Conservation (phyloP, 2,888 invertebrate genomes). For the Euclidia mi region DNA sequence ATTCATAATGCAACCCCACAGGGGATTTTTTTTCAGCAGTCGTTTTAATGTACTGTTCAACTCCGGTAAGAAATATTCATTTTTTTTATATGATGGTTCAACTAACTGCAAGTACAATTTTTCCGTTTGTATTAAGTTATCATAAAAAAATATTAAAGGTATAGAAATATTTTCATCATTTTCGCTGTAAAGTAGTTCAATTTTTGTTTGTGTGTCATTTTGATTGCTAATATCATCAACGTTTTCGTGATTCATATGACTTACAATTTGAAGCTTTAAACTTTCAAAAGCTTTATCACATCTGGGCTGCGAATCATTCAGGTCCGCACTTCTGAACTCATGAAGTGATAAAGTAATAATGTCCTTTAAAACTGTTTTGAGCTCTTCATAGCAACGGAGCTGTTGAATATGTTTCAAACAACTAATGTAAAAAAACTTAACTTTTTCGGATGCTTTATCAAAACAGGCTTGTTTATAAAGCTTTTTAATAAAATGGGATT, state of each 20-base stretch:
- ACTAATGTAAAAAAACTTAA: conserved; percentile 14
- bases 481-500: conserved; percentile 29
- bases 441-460: conserved; percentile 26
- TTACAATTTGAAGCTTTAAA: conserved; percentile 16
- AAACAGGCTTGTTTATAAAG: conserved; percentile 30
- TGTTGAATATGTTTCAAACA: too few species aligned
- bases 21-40: conserved; percentile 21
- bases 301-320: too few species aligned
- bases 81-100: too few species aligned
- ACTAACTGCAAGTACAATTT: too few species aligned
- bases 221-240: conserved; percentile 16
- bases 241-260: conserved; percentile 15
- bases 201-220: conserved; percentile 20
- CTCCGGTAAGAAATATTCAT: neutral
- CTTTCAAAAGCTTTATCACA: conserved; percentile 22
- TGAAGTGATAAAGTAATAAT: conserved; percentile 24
- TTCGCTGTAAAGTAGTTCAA: conserved; percentile 15
- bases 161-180: conserved; percentile 19
- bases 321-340: conserved; percentile 2
- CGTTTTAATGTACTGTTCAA: conserved; percentile 28
- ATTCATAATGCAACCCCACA: conserved; percentile 23
- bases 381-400: conserved; percentile 20
- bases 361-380: conserved; percentile 25
- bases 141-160: too few species aligned
- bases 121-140: conserved; percentile 26